Evolutionary conservation across 2,797 vertebrate species (phyloP).

Genomic region (Poecile montanus): DNA sequence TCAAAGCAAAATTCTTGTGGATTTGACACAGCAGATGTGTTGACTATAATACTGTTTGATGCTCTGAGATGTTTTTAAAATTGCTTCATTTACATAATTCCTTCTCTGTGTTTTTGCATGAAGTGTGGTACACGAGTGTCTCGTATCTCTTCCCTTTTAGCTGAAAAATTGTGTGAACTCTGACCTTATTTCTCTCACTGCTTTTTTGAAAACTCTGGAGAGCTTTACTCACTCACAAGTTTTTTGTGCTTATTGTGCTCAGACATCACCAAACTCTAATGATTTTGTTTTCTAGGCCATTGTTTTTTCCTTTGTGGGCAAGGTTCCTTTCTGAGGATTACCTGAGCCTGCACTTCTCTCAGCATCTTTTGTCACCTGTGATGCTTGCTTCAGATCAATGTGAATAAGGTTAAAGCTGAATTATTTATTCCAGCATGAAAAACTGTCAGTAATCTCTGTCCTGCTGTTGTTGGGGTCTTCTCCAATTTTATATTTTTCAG

Average conservation of each 20-base stretch:
- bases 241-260: background rate
- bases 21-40: background rate
- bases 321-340: background rate
- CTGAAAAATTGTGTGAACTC: background rate
- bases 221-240: background rate
- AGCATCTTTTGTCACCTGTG: background rate
- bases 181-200: background rate
- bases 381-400: fast-evolving
- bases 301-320: background rate
- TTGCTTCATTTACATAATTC: background rate
- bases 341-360: background rate
- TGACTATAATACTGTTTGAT: background rate
- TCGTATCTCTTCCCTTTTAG: background rate
- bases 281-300: background rate
- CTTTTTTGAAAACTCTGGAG: background rate
- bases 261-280: background rate
- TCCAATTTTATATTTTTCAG: background rate
- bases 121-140: background rate
- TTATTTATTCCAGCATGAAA: slow-evolving; percentile 7
- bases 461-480: background rate
- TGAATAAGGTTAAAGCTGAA: background rate
- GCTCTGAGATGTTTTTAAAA: background rate
- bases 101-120: background rate
- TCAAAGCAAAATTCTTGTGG: background rate
- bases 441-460: background rate